These are phyloP conservation scores for Phataginus tricuspis DNA, from an alignment of 2,797 vertebrate species.

Conservation along the genomic window DNA sequence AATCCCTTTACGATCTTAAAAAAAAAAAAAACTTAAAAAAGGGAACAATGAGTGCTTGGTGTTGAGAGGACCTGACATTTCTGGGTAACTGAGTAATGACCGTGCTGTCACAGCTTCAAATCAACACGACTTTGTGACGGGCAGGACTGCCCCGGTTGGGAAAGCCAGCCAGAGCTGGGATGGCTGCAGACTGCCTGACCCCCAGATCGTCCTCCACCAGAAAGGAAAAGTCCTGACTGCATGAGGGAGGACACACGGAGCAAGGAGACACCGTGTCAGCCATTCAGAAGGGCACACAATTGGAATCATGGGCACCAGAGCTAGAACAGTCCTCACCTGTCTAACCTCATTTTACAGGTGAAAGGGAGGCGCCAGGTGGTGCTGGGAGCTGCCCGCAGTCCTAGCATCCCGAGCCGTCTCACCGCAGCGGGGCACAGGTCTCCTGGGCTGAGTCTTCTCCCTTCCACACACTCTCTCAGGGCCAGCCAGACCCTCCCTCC, in stretches of 20 bases:
- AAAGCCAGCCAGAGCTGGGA: not conserved
- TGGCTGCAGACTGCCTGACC: not conserved
- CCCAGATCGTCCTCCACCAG: not conserved
- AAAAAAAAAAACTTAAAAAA: not conserved
- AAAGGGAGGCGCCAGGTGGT: not conserved
- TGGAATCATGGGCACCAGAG: not conserved
- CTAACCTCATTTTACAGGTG: not conserved
- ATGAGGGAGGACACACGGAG: not conserved
- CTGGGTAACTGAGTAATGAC: not conserved
- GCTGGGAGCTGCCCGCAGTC: not conserved
- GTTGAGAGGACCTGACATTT: not conserved
- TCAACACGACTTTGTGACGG: not conserved
- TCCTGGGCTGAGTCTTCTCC: not conserved
- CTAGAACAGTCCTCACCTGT: not conserved
- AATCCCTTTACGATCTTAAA: not conserved
- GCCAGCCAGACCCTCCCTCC: not conserved
- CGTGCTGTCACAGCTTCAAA: not conserved
- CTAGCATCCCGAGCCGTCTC: not conserved
- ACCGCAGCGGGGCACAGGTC: not conserved
- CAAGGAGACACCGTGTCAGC: not conserved
- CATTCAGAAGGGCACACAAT: no score
- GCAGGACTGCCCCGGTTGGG: not conserved
- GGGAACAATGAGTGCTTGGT: not conserved
- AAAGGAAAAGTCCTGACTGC: not conserved
- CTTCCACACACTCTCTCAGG: not conserved